Evolutionary conservation across 35 echinoderm and acorn worm species (phyloP).

Genomic region (Hemicentrotus pulcherrimus): DNA sequence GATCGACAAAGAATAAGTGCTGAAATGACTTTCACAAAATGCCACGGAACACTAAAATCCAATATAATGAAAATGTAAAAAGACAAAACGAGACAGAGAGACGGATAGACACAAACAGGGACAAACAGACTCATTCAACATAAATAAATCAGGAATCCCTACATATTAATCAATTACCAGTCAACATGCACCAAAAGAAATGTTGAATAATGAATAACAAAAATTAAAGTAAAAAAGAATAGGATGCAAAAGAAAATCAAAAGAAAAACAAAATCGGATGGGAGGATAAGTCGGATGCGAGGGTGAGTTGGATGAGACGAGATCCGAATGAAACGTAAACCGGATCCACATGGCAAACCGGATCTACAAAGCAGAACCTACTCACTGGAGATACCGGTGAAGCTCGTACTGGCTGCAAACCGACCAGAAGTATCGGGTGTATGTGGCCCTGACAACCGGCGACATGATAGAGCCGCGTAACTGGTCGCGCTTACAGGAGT

Average conservation of each 20-base stretch:
- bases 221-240: not conserved
- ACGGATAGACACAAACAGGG: not conserved
- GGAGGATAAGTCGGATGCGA: not conserved
- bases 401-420: not conserved
- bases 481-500: not conserved
- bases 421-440: constrained; percentile 7
- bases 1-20: no score
- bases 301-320: not conserved
- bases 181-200: not conserved
- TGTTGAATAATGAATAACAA: not conserved
- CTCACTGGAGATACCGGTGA: not conserved
- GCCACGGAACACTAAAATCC: no score
- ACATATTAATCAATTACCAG: not conserved
- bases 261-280: not conserved
- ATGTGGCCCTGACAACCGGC: not conserved
- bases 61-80: not conserved
- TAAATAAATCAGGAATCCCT: not conserved
- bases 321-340: not conserved
- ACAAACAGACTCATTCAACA: not conserved
- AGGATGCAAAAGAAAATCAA: not conserved
- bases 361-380: not conserved
- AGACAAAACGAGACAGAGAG: not conserved
- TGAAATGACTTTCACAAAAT: no score
- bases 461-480: not conserved
- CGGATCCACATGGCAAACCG: not conserved